phyloP scores from a whole-genome alignment of 2,113 vertebrate genomes.

The Xenopus laevis region DNA sequence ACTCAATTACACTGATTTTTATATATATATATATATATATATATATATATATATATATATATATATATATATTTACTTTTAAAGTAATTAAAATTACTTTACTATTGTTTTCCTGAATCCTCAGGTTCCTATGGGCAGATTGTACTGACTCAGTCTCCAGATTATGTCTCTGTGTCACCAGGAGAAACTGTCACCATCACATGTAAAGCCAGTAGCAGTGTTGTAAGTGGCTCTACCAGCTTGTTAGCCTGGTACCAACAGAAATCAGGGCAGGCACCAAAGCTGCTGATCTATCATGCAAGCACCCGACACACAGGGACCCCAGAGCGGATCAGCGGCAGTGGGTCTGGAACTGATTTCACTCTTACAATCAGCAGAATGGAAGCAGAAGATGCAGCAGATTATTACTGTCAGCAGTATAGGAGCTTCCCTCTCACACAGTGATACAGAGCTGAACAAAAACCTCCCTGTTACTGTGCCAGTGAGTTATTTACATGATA shows the following conservation, averaged over 20 bases:
- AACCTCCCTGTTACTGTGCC: no score
- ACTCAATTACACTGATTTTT: no score
- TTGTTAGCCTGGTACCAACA: constrained; percentile 50
- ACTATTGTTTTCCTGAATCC: no score
- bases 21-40: no score
- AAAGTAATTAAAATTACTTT: no score
- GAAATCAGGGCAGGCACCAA: constrained; percentile 52
- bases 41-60: no score
- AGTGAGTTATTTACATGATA: no score
- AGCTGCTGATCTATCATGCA: constrained; percentile 41
- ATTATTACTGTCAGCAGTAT: not conserved
- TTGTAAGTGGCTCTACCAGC: no score
- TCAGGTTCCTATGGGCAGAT: constrained; percentile 51
- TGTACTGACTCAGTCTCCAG: constrained; percentile 56
- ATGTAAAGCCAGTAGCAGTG: no score
- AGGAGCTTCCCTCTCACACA: rapidly evolving
- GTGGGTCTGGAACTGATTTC: not conserved
- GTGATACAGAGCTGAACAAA: no score
- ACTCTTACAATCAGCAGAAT: constrained; percentile 48
- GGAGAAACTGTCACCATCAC: constrained; percentile 42
- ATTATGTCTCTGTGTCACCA: not conserved
- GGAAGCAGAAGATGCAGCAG: constrained; percentile 11
- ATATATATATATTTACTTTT: no score
- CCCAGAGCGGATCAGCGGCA: constrained; percentile 21
- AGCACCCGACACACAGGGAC: no score